Conservation (phyloP, 1,140 invertebrate genomes). For the Lasaia peninsularis region DNA sequence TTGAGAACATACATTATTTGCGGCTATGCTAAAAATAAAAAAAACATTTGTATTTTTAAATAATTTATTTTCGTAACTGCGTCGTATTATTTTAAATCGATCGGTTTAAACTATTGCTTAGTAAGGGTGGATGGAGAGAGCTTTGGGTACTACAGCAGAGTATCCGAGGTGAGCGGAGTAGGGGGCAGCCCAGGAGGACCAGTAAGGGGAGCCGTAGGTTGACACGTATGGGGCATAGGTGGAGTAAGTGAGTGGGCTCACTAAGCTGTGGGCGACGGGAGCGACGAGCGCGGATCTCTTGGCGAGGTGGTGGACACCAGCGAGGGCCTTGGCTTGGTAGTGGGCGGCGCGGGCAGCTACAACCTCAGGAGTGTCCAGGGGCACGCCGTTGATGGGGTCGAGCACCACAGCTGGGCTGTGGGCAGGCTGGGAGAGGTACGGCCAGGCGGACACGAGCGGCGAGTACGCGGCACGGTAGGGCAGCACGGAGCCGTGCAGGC, state of each 20-base stretch:
- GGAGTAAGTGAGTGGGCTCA: slow-evolving; percentile 41
- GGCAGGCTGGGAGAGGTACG: slow-evolving; percentile 45
- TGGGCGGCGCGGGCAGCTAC: slow-evolving; percentile 71
- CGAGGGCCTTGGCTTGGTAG: slow-evolving; percentile 60
- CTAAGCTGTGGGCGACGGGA: slow-evolving; percentile 38
- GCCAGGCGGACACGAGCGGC: slow-evolving; percentile 33
- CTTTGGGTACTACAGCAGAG: slow-evolving; percentile 43
- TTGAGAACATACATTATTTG: too few species aligned
- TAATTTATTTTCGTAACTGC: background rate
- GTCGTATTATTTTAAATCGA: slow-evolving; percentile 10
- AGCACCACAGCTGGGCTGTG: slow-evolving; percentile 60
- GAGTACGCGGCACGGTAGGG: slow-evolving; percentile 37
- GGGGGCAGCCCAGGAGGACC: slow-evolving; percentile 36
- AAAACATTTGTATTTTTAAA: too few species aligned
- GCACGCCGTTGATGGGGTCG: slow-evolving; percentile 56
- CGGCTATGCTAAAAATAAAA: too few species aligned
- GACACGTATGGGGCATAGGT: slow-evolving; percentile 31
- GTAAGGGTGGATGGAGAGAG: slow-evolving; percentile 53
- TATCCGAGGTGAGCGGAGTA: slow-evolving; percentile 40
- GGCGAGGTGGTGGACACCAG: slow-evolving; percentile 52
- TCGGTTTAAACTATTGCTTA: slow-evolving; percentile 29
- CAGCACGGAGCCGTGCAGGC: slow-evolving; percentile 49
- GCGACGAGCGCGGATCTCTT: slow-evolving; percentile 53
- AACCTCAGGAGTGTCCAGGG: slow-evolving; percentile 70
- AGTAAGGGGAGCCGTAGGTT: slow-evolving; percentile 35